These are phyloP conservation scores for Psettodes erumei DNA, from an alignment of 2,113 vertebrate genomes.

Conservation along the genomic window DNA sequence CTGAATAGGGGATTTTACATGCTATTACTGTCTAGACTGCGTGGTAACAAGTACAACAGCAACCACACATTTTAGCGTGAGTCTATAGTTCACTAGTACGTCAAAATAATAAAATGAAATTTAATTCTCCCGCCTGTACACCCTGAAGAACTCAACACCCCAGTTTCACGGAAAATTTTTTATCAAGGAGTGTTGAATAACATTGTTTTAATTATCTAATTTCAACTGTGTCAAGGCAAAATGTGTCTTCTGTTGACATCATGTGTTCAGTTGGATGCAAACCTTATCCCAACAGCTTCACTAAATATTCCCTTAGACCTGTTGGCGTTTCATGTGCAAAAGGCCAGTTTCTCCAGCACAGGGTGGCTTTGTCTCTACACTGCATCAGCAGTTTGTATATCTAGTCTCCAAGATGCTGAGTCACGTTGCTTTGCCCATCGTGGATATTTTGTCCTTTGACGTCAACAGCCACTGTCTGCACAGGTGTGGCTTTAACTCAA, in stretches of 20 bases:
- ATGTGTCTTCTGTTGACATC: background rate
- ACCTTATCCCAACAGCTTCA: conserved; percentile 1
- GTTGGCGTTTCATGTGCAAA: conserved; percentile 24
- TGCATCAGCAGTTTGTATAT: conserved; percentile 59
- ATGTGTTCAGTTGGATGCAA: background rate
- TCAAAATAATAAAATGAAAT: conserved; percentile 1
- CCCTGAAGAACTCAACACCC: background rate
- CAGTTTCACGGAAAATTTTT: background rate
- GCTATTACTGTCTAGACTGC: conserved; percentile 12
- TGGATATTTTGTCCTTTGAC: conserved; percentile 42
- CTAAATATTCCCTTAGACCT: conserved; percentile 10
- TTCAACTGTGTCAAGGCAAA: background rate
- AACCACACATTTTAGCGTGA: background rate
- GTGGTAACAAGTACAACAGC: conserved; percentile 1
- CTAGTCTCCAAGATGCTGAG: conserved; percentile 60
- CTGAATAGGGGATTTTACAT: background rate
- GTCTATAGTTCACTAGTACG: background rate
- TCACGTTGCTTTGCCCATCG: conserved; percentile 48
- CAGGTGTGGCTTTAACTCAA: conserved; percentile 44
- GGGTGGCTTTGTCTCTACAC: conserved; percentile 33
- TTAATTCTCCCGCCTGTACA: background rate
- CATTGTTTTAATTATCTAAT: background rate
- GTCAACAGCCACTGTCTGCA: conserved; percentile 29
- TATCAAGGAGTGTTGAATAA: background rate
- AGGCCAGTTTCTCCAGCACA: conserved; percentile 16